Evolutionary conservation across 2,888 invertebrate genomes (phyloP), one percentile per base, ranked within the genome.

Genomic region (Tenthredo mesomela): DNA sequence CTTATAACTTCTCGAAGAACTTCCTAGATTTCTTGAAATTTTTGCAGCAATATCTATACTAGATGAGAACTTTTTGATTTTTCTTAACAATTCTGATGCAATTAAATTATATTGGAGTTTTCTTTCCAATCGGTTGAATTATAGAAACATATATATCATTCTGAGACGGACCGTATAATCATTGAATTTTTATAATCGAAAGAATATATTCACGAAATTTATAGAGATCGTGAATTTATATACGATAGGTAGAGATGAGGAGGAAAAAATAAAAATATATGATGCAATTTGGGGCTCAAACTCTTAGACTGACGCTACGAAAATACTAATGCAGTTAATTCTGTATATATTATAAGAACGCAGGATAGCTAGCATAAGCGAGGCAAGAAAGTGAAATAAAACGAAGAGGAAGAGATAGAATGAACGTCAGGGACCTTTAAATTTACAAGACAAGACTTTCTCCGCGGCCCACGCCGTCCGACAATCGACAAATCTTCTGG

Each of bases 361-460:
- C 15, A n/a, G 18, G 40, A 12, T 80, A 61, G 50, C n/a, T n/a
- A 33, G 21, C 40, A 61, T 61, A 18, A 80, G 12, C 61, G 40
- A 37, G 21, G 33, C 15, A 40, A 37, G 80, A 80, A 58, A 58
- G 80, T 61, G 40, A 80, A 80, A 80, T 80, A 80, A 80, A 80
- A 80, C 58, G 37, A 80, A 80, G 29, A 61, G 25, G 37, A 80
- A 40, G 37, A 61, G 61, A 15, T 10, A 80, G 80, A 80, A 77
- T 33, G 37, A 9, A 25, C 58, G 61, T 58, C 80, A 50, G 58
- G 40, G 40, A 80, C 61, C 58, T 80, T 80, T 80, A 61, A 80
- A 80, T 80, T 80, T 80, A 40, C 58, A 80, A 40, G 80, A 77
- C 80, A 40, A 40, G 80, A 80, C 80, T 80, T 80, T 80, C 80